Evolutionary conservation across 2,888 invertebrate genomes (phyloP).

Genomic region (Elysia crispata): DNA sequence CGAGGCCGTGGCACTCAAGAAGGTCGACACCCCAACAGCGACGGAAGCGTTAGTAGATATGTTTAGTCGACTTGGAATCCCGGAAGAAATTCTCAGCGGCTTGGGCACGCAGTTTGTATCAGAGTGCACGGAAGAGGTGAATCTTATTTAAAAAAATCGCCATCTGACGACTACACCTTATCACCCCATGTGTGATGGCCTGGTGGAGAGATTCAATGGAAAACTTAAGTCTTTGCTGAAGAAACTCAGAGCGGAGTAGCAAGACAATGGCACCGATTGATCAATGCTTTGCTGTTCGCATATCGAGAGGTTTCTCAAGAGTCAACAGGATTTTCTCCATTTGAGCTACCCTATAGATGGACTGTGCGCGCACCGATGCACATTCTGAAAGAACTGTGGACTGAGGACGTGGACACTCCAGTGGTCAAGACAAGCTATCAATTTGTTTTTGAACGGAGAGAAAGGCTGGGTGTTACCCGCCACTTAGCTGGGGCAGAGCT

Average conservation of each 20-base stretch:
- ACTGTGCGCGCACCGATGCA: constrained; percentile 43
- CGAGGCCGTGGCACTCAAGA: constrained; percentile 46
- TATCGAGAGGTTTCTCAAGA: constrained; percentile 45
- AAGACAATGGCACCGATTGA: constrained; percentile 43
- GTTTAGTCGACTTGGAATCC: constrained; percentile 48
- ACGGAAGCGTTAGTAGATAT: constrained; percentile 53
- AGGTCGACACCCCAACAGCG: constrained; percentile 2
- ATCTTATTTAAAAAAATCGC: constrained; percentile 35
- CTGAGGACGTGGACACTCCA: constrained; percentile 21
- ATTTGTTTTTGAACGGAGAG: constrained; percentile 29
- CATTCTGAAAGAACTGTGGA: constrained; percentile 48
- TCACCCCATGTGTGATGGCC: constrained; percentile 22
- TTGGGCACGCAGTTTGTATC: constrained; percentile 49
- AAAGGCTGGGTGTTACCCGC: background rate
- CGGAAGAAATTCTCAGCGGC: constrained; percentile 15
- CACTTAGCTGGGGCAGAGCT: too few species aligned
- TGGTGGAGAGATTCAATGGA: constrained; percentile 16
- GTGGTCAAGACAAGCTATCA: constrained; percentile 16
- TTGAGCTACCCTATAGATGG: constrained; percentile 49
- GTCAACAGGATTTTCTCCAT: constrained; percentile 48
- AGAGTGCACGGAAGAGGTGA: constrained; percentile 42
- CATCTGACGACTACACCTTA: constrained; percentile 12
- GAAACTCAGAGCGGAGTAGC: constrained; percentile 32
- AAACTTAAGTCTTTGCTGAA: constrained; percentile 52
- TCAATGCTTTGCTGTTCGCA: constrained; percentile 38